Evolutionary conservation across 2,113 vertebrate species (phyloP).

Genomic region (Sylvilagus bachmani): DNA sequence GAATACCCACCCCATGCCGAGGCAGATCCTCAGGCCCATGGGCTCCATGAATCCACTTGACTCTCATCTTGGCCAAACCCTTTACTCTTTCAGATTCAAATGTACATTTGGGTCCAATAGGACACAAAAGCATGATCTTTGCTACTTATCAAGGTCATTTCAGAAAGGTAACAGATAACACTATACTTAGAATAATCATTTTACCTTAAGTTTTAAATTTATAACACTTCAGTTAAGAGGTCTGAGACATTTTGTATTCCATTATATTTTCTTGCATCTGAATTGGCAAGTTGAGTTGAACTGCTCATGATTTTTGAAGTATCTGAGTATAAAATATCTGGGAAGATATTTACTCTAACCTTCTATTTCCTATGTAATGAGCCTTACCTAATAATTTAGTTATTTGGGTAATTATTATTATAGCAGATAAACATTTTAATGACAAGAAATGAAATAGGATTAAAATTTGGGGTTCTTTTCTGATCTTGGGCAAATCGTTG

Average conservation of each 20-base stretch:
- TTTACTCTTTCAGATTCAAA: slow-evolving; percentile 23
- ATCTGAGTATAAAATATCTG: slow-evolving; percentile 32
- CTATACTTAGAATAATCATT: slow-evolving; percentile 46
- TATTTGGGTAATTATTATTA: slow-evolving; percentile 59
- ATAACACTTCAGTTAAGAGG: neutral
- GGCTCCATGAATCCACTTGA: neutral
- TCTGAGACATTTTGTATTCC: slow-evolving; percentile 35
- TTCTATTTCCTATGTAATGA: slow-evolving; percentile 21
- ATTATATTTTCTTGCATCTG: slow-evolving; percentile 53
- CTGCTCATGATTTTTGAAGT: slow-evolving; percentile 50
- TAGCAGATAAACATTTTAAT: slow-evolving; percentile 50
- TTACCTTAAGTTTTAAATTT: slow-evolving; percentile 44
- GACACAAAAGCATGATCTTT: slow-evolving; percentile 10
- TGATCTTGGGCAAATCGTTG: slow-evolving; percentile 10
- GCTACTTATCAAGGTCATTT: slow-evolving; percentile 47
- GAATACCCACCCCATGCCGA: neutral
- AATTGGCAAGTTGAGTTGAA: neutral
- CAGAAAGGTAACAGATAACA: slow-evolving; percentile 35
- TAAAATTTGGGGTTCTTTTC: slow-evolving; percentile 19
- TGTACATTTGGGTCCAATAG: neutral
- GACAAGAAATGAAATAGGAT: slow-evolving; percentile 48
- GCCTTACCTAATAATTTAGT: slow-evolving; percentile 56
- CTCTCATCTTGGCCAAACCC: neutral
- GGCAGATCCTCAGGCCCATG: neutral
- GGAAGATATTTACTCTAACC: slow-evolving; percentile 49